A percentile compares a stretch with the other conserved stretches of the same genome.
Conservation (phyloP, 2,797 vertebrate species). For the Danio kyathit region DNA sequence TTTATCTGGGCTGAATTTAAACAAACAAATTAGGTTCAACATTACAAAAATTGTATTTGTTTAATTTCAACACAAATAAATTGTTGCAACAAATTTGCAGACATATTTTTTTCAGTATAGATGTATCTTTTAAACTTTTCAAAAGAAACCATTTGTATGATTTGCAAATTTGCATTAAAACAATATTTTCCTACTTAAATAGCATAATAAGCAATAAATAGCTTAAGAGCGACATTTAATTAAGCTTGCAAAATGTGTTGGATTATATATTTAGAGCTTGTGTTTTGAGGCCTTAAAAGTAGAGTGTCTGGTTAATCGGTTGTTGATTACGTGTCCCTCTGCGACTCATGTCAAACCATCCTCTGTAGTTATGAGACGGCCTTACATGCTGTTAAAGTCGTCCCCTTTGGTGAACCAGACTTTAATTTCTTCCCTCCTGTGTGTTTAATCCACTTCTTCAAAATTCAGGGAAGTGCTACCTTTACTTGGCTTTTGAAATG, state of each 20-base stretch:
- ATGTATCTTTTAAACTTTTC: constrained; percentile 4
- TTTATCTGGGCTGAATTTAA: no score
- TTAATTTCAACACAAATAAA: no score
- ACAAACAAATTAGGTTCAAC: no score
- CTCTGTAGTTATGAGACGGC: constrained; percentile 52
- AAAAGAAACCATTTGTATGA: background rate
- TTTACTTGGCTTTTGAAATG: constrained; percentile 63
- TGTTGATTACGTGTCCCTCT: constrained; percentile 48
- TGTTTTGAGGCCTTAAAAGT: background rate
- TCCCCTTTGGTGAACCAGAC: constrained; percentile 50
- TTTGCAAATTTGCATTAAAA: constrained; percentile 6
- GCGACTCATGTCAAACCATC: constrained; percentile 38
- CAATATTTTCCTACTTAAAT: background rate
- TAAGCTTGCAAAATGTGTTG: background rate
- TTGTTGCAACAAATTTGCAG: no score
- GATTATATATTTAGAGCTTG: background rate
- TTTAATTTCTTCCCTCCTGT: constrained; percentile 55
- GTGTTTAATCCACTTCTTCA: constrained; percentile 62
- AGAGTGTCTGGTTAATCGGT: constrained; percentile 49
- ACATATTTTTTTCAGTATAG: no score
- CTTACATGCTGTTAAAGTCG: constrained; percentile 48
- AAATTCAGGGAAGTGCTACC: constrained; percentile 64
- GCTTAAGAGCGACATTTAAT: background rate
- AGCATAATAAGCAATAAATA: background rate
- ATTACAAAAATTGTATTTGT: no score